Base-by-base conservation (phyloP, 2,888 invertebrate species). In the Syrista parreyssii region DNA sequence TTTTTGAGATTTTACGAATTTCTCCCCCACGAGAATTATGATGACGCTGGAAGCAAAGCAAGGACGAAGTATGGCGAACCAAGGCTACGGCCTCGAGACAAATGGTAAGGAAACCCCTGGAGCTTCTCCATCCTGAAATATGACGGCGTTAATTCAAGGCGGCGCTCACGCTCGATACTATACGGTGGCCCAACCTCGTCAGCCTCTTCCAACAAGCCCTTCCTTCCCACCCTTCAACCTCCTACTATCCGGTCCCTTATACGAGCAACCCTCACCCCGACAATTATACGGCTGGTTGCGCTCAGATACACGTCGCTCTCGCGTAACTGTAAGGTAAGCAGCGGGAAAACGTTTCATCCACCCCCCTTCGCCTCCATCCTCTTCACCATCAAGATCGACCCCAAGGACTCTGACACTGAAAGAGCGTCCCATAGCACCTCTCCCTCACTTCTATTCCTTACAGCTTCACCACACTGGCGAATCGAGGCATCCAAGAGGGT, bases 201-300 rank as follows among this genome's bases (percentile, higher is more conserved):
- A 88, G 87, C 87, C 86, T 84, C 88, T 88, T 83, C 86, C 85
- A 85, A 71, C 23, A 23, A 55, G 23, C 84, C 84, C 86, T 86
- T 83, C 83, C 81, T 81, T 83, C 83, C 81, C 81, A 75, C 78
- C 81, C 80, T 81, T 82, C 78, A 75, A 82, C 83, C 84, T 83
- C 84, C 86, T 30, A 40, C 71, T 12, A 32, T 79, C 74, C 82
- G 78, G 73, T 76, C 76, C 77, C 76, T 69, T 68, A 68, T 68
- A 74, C 78, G 74, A 75, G 77, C 76, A 74, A 76, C 80, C 82
- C 75, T 76, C 73, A 78, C 73, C 55, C 85, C 87, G 87, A 88
- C 91, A 91, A 91, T 91, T 91, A 91, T 88, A 89, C 90, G 90
- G 87, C 79, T 89, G 90, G 90, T 87, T 90, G 91, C 89, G 85